Conservation (phyloP, 2,888 invertebrate genomes). For the Spodoptera littoralis region DNA sequence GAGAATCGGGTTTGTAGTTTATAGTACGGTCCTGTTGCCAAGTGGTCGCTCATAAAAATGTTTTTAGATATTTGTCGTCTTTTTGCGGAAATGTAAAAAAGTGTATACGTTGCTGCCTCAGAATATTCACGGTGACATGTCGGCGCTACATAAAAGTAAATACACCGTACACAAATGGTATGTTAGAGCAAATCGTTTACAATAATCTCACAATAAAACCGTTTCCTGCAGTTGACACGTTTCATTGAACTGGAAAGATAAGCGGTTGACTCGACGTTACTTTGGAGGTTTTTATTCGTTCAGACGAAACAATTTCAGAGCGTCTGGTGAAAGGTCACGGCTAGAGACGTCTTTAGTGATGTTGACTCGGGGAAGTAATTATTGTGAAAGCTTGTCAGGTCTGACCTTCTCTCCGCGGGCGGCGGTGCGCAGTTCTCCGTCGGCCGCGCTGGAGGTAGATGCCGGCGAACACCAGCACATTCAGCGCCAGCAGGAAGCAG, state of each 20-base stretch:
- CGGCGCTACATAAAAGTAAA: conserved; percentile 27
- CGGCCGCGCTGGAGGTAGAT: conserved; percentile 92
- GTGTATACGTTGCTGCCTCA: conserved; percentile 39
- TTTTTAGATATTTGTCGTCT: conserved; percentile 49
- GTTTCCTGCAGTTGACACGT: conserved; percentile 44
- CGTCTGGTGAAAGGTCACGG: conserved; percentile 21
- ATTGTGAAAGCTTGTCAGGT: conserved; percentile 7
- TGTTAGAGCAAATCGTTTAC: conserved; percentile 44
- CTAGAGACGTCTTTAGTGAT: conserved; percentile 1
- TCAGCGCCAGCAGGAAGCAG: conserved; percentile 91
- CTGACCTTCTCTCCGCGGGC: conserved; percentile 75
- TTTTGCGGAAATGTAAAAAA: conserved; percentile 40
- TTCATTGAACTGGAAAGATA: conserved; percentile 56
- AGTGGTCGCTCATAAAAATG: conserved; percentile 48
- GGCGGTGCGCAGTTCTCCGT: conserved; percentile 74
- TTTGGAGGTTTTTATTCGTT: conserved; percentile 32
- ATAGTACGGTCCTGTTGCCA: conserved; percentile 38
- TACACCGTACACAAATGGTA: conserved; percentile 29
- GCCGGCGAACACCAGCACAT: conserved; percentile 93
- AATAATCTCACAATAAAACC: conserved; percentile 42
- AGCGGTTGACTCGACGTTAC: conserved; percentile 47
- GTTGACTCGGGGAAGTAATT: conserved; percentile 16
- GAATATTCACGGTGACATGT: conserved; percentile 36
- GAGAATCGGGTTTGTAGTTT: conserved; percentile 48
- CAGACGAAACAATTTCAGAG: conserved; percentile 33